A percentile compares a stretch with the other conserved stretches of the same genome.
Evolutionary conservation across 2,888 invertebrate genomes (phyloP).

Genomic region (Charanyca ferruginea): DNA sequence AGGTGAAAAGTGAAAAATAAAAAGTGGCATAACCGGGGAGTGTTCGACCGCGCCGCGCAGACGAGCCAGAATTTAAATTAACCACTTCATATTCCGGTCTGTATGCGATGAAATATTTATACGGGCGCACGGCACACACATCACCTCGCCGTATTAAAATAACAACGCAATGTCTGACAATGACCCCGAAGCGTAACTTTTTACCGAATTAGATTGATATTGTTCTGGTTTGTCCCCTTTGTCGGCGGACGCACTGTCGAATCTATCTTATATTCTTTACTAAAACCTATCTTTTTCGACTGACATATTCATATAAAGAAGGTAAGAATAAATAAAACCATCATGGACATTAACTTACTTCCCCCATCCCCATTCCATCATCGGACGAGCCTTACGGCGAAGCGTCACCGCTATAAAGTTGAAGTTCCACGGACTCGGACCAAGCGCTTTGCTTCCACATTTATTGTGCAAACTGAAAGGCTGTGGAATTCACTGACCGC

Average conservation of each 20-base stretch:
- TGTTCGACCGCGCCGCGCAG: conserved; percentile 71
- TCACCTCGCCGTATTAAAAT: conserved; percentile 69
- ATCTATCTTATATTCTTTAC: neutral
- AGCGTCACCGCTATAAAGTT: no score
- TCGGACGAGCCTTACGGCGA: no score
- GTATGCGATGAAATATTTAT: conserved; percentile 82
- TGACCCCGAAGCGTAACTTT: conserved; percentile 49
- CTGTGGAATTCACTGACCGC: no score
- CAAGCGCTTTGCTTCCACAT: no score
- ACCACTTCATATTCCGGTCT: conserved; percentile 84
- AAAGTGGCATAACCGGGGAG: conserved; percentile 68
- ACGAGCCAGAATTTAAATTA: conserved; percentile 85
- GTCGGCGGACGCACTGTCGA: neutral
- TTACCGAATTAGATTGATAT: conserved; percentile 58
- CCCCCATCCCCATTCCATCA: no score
- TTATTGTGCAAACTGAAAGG: no score
- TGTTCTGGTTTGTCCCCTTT: conserved; percentile 27
- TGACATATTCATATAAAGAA: no score
- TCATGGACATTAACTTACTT: no score
- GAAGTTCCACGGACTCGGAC: no score
- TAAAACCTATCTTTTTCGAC: neutral
- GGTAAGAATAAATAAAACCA: no score
- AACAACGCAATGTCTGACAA: conserved; percentile 67
- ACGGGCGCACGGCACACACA: conserved; percentile 72
- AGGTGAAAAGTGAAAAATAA: conserved; percentile 69